Conservation (phyloP, 2,888 invertebrate genomes). For the Ormyrus thymus region DNA sequence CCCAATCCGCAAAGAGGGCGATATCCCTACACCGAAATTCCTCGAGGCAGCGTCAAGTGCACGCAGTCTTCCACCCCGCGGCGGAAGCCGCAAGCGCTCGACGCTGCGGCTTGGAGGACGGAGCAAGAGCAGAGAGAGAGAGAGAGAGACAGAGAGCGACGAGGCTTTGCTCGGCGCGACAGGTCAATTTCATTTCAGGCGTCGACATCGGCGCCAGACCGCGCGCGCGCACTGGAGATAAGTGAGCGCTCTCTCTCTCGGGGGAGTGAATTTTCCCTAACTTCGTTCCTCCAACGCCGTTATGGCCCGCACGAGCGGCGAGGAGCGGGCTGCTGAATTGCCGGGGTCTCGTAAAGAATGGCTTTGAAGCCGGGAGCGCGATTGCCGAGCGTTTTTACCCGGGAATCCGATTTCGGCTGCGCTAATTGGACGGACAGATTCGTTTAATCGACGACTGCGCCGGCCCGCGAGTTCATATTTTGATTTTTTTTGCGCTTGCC, state of each 20-base stretch:
- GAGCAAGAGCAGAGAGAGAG: too few species aligned
- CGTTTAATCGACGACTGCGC: neutral
- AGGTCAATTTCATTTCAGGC: too few species aligned
- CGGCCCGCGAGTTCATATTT: neutral
- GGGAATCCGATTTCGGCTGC: neutral
- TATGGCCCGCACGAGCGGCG: constrained; percentile 16
- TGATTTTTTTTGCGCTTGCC: neutral
- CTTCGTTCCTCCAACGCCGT: constrained; percentile 34
- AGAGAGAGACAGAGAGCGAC: too few species aligned
- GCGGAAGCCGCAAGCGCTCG: too few species aligned
- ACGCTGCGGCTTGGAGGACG: too few species aligned
- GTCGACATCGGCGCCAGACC: neutral
- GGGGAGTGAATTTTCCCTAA: constrained; percentile 36
- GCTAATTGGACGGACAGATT: neutral
- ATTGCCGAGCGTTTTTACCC: neutral
- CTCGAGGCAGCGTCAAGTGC: too few species aligned
- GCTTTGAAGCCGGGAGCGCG: neutral
- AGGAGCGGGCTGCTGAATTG: constrained; percentile 3
- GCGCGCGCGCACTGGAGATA: constrained; percentile 19
- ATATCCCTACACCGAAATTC: too few species aligned
- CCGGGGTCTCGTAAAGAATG: constrained; percentile 9
- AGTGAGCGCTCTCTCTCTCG: neutral
- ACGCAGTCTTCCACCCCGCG: too few species aligned
- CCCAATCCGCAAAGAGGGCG: too few species aligned
- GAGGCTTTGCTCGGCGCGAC: too few species aligned